phyloP scores from a whole-genome alignment of 2,797 vertebrate species.

The Sebastes itinus region DNA sequence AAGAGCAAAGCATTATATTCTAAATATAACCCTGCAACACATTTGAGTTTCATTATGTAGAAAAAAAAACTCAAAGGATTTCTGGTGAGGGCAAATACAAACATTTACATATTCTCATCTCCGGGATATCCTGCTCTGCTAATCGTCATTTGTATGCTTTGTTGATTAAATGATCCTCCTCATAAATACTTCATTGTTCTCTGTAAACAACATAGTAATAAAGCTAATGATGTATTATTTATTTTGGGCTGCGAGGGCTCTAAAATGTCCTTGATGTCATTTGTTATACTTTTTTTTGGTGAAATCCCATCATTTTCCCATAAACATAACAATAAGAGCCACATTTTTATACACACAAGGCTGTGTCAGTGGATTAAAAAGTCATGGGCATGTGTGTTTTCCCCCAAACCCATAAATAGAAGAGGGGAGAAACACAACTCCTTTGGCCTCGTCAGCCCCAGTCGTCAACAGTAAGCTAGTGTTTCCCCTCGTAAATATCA shows the following conservation, averaged over 20 bases:
- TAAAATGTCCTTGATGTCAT: constrained; percentile 20
- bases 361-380: neutral
- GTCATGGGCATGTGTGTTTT: neutral
- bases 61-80: constrained; percentile 20
- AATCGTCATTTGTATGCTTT: constrained; percentile 40
- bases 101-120: constrained; percentile 46
- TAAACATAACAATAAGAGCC: constrained; percentile 7
- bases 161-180: constrained; percentile 39
- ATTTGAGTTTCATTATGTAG: constrained; percentile 22
- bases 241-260: constrained; percentile 12
- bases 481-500: constrained; percentile 24
- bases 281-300: neutral
- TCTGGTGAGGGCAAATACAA: constrained; percentile 8
- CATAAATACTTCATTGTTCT: constrained; percentile 31
- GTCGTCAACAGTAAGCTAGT: neutral
- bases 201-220: constrained; percentile 35
- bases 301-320: constrained; percentile 14
- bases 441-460: neutral
- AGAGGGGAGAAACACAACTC: constrained; percentile 2
- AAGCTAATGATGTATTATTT: constrained; percentile 28
- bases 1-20: neutral
- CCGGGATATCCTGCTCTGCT: constrained; percentile 19
- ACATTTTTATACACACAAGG: neutral
- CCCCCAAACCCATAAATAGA: constrained; percentile 3
- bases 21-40: neutral